Base-by-base conservation (phyloP, 2,888 invertebrate species). In the Onchidella celtica region DNA sequence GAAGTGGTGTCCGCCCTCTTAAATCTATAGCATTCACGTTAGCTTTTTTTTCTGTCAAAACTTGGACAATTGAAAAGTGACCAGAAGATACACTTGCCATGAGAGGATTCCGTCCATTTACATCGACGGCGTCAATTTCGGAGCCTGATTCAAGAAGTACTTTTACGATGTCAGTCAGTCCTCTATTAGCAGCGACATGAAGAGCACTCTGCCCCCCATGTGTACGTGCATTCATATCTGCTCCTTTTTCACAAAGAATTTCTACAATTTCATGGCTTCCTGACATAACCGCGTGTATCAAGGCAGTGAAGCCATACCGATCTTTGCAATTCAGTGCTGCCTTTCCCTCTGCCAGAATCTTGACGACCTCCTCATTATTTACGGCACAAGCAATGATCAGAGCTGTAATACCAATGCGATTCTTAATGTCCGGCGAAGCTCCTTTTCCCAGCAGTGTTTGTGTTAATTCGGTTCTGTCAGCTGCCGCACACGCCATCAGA, bases 81-180 rank as follows among this genome's bases (percentile, higher is more conserved):
- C 61, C 61, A 24, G 9, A 32, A 3, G 21, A 24, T 9, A 36
- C 73, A 34, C 34, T 17, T 3, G 3, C n/a, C 73, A 73, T 73
- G 1, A 73, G 73, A 6, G 73, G 73, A 1, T 59, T 73, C 27
- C 21, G n/a, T 32, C 59, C 34, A 55, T 59, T 27, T 24, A 61
- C 6, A 36, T 32, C 29, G 32, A 3, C 2, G 14, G 59, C 11
- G 36, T 73, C 24, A 2, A 59, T 3, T 4, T 73, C n/a, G 21
- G n/a, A 29, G 1, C 61, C 59, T 34, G 27, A 17, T n/a, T 32
- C 34, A 36, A 61, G 17, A 34, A 73, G 36, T 34, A 34, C 2
- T 55, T 36, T 17, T n/a, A 73, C 36, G 24, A 61, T 73, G 57
- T 73, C 73, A 6, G 11, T 21, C 32, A 34, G 9, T 59, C 73